Percentiles rank a stretch among this genome's conserved stretches.
These are phyloP conservation scores for Haliclona indistincta DNA, from an alignment of 37 sponge, comb jelly and placozoan genomes.

Conservation along the genomic window DNA sequence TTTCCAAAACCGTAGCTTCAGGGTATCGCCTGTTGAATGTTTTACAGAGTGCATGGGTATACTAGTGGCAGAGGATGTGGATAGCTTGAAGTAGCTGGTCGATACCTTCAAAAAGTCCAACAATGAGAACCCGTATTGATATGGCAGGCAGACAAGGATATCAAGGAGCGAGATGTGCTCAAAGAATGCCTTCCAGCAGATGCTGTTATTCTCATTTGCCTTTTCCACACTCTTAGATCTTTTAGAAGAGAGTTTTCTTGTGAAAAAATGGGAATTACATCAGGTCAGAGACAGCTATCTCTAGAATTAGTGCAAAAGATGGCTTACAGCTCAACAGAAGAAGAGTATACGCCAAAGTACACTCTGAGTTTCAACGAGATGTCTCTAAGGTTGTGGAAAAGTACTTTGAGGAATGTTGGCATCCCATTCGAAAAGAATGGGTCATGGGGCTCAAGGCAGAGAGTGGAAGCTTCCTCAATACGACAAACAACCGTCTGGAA, in stretches of 20 bases:
- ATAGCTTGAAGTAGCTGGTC: conserved; percentile 24
- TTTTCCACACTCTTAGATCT: conserved; percentile 40
- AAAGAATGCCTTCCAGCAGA: conserved; percentile 18
- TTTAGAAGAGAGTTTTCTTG: conserved; percentile 37
- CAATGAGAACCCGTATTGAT: conserved; percentile 25
- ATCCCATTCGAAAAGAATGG: conserved; percentile 16
- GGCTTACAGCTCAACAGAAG: conserved; percentile 1
- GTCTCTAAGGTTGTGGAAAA: background rate
- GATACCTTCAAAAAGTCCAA: conserved; percentile 29
- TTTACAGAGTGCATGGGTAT: no score
- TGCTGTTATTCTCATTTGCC: conserved; percentile 39
- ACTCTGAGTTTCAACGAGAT: background rate
- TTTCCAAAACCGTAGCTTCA: no score
- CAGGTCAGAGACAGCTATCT: conserved; percentile 27
- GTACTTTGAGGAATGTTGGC: conserved; percentile 1
- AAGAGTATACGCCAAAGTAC: background rate
- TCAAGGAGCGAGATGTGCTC: conserved; percentile 24
- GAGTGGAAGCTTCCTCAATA: conserved; percentile 46
- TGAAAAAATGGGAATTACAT: conserved; percentile 47
- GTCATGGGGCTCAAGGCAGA: conserved; percentile 16
- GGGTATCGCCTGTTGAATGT: no score
- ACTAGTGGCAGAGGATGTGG: conserved; percentile 39
- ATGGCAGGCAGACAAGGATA: conserved; percentile 53
- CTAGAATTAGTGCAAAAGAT: conserved; percentile 47
- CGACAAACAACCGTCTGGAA: conserved; percentile 57